Conservation (phyloP, 2,797 vertebrate species). For the Columba guinea region DNA sequence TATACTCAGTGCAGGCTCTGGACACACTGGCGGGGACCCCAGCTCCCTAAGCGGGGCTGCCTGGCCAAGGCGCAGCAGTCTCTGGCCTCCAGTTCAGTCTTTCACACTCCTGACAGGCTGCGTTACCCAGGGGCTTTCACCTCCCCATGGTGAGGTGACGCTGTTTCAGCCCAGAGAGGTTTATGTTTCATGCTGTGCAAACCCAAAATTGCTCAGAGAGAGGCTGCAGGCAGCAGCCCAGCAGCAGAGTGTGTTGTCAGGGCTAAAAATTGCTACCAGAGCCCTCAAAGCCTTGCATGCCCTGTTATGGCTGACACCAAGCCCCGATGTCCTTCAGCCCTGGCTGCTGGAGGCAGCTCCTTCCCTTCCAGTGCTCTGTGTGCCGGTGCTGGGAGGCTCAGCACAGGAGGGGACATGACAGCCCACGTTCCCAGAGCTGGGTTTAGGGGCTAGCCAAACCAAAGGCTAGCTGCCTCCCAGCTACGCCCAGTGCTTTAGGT, state of each 20-base stretch:
- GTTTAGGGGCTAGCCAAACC: not conserved
- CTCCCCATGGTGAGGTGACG: not conserved
- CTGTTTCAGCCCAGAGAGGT: not conserved
- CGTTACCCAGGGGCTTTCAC: not conserved
- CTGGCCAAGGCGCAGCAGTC: not conserved
- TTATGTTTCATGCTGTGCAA: not conserved
- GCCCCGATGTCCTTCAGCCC: not conserved
- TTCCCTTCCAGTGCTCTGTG: fast-evolving
- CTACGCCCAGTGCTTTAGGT: fast-evolving
- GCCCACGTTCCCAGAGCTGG: not conserved
- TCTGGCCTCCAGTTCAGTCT: not conserved
- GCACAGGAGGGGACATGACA: fast-evolving
- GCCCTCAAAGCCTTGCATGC: not conserved
- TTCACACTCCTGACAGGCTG: too few species aligned
- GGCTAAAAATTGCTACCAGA: not conserved
- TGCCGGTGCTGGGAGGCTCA: not conserved
- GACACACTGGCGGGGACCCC: not conserved
- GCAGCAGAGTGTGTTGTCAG: fast-evolving
- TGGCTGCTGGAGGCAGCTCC: not conserved
- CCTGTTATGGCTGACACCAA: fast-evolving
- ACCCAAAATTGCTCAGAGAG: not conserved
- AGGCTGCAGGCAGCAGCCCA: not conserved
- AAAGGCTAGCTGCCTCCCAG: not conserved
- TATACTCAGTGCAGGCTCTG: not conserved
- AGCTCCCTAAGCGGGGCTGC: not conserved